phyloP scores from a whole-genome alignment of 1,140 invertebrate species.

The Ditylenchus dipsaci region DNA sequence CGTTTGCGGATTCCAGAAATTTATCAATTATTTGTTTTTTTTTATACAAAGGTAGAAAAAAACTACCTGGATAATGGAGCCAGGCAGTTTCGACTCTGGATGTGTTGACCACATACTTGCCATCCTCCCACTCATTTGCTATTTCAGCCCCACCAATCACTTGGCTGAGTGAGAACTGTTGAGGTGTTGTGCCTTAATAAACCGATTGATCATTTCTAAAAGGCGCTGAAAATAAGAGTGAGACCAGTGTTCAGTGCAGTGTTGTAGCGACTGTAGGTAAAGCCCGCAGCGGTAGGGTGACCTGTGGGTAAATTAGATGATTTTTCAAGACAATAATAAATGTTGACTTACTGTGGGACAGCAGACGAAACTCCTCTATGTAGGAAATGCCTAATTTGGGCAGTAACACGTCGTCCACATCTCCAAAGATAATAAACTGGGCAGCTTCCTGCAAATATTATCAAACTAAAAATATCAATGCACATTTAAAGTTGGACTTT shows the following conservation, averaged over 20 bases:
- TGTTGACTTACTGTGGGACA: constrained; percentile 13
- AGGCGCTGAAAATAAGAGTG: constrained; percentile 3
- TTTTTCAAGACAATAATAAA: too few species aligned
- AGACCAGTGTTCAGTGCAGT: constrained; percentile 31
- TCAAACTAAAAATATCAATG: too few species aligned
- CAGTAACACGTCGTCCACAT: constrained; percentile 48
- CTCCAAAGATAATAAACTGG: constrained; percentile 46
- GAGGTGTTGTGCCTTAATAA: background rate
- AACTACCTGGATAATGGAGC: constrained; percentile 42
- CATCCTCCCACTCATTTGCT: constrained; percentile 44
- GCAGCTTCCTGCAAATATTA: constrained; percentile 46
- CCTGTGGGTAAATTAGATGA: too few species aligned
- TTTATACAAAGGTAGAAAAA: background rate
- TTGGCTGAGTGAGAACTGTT: constrained; percentile 10
- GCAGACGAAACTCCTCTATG: constrained; percentile 39
- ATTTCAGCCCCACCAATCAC: constrained; percentile 21
- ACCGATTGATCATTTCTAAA: background rate
- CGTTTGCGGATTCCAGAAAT: constrained; percentile 1
- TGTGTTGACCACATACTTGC: constrained; percentile 41
- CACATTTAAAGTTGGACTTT: too few species aligned
- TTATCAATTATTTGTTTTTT: background rate
- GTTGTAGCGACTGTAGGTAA: constrained; percentile 43
- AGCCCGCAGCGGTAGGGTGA: constrained; percentile 36
- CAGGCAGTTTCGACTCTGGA: constrained; percentile 35
- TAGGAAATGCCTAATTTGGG: constrained; percentile 41